Conservation (phyloP, 2,113 vertebrate genomes). For the Bombycilla garrulus region DNA sequence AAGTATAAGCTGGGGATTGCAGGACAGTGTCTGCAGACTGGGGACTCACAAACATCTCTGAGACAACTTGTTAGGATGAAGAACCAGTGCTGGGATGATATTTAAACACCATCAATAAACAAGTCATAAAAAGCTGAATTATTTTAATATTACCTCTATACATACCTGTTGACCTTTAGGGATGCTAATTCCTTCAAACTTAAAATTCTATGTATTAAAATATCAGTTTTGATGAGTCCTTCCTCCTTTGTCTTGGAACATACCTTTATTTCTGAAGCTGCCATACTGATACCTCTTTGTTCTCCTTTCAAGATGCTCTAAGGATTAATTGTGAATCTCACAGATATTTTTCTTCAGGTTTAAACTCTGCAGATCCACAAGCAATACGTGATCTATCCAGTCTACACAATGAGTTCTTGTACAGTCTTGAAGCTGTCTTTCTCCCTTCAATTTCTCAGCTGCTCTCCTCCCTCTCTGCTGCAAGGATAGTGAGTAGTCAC, state of each 20-base stretch:
- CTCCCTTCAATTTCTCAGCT: neutral
- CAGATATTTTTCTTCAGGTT: neutral
- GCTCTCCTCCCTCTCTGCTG: neutral
- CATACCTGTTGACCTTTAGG: neutral
- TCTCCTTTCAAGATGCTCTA: neutral
- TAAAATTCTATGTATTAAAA: neutral
- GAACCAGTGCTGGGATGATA: neutral
- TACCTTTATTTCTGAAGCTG: neutral
- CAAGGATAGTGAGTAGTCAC: fast-evolving
- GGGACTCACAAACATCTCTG: neutral
- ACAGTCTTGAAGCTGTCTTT: neutral
- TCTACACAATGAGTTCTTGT: neutral
- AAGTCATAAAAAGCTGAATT: neutral
- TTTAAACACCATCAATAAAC: neutral
- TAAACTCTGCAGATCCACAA: neutral
- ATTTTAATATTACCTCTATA: neutral
- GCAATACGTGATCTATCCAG: neutral
- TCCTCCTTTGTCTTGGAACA: neutral
- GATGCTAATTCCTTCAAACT: neutral
- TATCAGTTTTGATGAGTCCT: neutral
- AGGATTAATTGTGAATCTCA: neutral
- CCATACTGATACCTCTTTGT: neutral
- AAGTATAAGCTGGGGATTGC: neutral
- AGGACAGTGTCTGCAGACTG: fast-evolving
- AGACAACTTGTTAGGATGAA: neutral